Evolutionary conservation across 2,888 invertebrate species (phyloP).

Genomic region (Drosophila subsilvestris): DNA sequence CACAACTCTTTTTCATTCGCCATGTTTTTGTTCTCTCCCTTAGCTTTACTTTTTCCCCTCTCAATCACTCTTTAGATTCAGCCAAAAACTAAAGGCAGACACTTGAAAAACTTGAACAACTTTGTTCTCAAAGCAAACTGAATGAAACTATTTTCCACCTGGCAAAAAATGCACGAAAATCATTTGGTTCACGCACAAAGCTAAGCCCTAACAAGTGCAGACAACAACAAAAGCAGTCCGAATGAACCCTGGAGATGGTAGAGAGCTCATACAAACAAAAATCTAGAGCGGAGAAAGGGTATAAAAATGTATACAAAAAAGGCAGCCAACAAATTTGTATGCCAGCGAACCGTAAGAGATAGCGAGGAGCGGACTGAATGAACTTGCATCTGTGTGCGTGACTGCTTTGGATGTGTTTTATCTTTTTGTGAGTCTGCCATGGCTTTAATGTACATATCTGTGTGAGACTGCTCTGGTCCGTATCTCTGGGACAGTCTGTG

Average conservation of each 20-base stretch:
- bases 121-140: constrained; percentile 4
- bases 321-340: constrained; percentile 58
- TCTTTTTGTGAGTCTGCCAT: background rate
- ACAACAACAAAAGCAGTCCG: constrained; percentile 38
- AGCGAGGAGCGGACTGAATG: constrained; percentile 44
- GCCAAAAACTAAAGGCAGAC: background rate
- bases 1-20: background rate
- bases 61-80: background rate
- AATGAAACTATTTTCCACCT: constrained; percentile 34
- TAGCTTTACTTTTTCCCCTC: background rate
- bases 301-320: constrained; percentile 30
- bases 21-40: no score
- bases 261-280: constrained; percentile 17
- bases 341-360: constrained; percentile 63
- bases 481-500: constrained; percentile 14
- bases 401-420: background rate
- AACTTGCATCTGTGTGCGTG: constrained; percentile 23
- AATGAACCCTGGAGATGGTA: constrained; percentile 45
- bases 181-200: constrained; percentile 21
- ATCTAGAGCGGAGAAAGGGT: constrained; percentile 2
- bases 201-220: constrained; percentile 41
- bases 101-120: constrained; percentile 22
- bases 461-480: background rate
- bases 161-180: constrained; percentile 24
- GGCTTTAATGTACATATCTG: constrained; percentile 14